Evolutionary conservation across 2,888 invertebrate genomes (phyloP).

Genomic region (Strigamia maritima): DNA sequence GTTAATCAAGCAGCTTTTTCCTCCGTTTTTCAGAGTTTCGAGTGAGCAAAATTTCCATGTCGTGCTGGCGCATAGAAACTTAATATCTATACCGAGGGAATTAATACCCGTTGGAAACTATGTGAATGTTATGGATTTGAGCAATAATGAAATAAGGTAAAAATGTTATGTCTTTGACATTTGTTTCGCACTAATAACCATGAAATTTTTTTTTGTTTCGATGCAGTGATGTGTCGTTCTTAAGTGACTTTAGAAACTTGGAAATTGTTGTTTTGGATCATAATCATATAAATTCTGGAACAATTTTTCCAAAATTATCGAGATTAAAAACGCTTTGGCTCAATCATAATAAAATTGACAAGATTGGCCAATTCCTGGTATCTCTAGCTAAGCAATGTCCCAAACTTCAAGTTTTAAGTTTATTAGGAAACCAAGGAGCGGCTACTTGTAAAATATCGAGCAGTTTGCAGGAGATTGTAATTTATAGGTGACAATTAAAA

Average conservation of each 20-base stretch:
- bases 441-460: slow-evolving; percentile 70
- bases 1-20: slow-evolving; percentile 7
- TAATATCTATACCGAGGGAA: not conserved
- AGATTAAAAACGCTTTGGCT: slow-evolving; percentile 72
- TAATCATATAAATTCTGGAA: slow-evolving; percentile 68
- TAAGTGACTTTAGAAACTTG: slow-evolving; percentile 68
- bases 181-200: slow-evolving; percentile 35
- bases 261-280: slow-evolving; percentile 77
- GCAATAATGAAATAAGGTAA: slow-evolving; percentile 69
- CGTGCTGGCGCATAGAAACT: not conserved
- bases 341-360: slow-evolving; percentile 59
- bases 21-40: not conserved
- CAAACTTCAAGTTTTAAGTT: slow-evolving; percentile 68
- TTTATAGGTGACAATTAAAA: not conserved
- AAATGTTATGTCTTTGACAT: slow-evolving; percentile 45
- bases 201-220: slow-evolving; percentile 39
- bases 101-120: not conserved
- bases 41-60: not conserved
- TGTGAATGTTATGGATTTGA: slow-evolving; percentile 62
- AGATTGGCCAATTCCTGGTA: slow-evolving; percentile 67
- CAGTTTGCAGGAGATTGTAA: not conserved
- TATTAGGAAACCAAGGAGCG: slow-evolving; percentile 82
- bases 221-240: slow-evolving; percentile 68
- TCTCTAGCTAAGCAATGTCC: slow-evolving; percentile 57
- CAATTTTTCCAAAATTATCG: slow-evolving; percentile 68